Conservation (phyloP, 2,113 vertebrate genomes). For the Saccopteryx leptura region DNA sequence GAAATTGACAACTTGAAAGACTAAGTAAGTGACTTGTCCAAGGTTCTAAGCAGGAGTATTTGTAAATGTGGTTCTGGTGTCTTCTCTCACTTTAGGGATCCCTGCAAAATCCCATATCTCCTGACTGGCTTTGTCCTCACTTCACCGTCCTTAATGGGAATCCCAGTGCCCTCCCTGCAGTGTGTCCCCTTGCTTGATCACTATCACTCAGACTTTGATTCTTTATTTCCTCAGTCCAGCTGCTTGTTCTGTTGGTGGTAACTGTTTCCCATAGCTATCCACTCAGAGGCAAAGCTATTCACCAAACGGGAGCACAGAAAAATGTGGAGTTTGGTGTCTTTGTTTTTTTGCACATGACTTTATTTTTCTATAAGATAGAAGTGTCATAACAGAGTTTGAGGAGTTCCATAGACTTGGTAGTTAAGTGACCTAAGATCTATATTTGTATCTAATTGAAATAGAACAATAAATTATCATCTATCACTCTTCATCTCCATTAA, state of each 20-base stretch:
- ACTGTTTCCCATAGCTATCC: not conserved
- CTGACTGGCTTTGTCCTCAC: not conserved
- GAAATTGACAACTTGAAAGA: not conserved
- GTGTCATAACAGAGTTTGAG: not conserved
- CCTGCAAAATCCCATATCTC: not conserved
- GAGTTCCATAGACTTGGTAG: not conserved
- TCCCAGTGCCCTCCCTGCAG: fast-evolving
- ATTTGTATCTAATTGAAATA: not conserved
- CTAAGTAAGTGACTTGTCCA: not conserved
- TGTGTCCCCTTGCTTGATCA: not conserved
- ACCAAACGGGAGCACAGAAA: not conserved
- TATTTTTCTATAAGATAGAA: not conserved
- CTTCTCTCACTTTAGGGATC: not conserved
- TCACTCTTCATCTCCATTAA: not conserved
- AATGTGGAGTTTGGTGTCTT: not conserved
- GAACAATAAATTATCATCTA: not conserved
- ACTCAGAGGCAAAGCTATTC: not conserved
- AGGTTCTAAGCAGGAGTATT: not conserved
- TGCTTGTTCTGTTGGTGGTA: not conserved
- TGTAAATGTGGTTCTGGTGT: not conserved
- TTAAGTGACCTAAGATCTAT: not conserved
- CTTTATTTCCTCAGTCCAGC: not conserved
- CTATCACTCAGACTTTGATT: not conserved
- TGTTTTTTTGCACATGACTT: not conserved
- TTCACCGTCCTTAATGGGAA: not conserved